These are phyloP conservation scores for Acanthacorydalis orientalis DNA, from an alignment of 2,888 invertebrate species.

Conservation along the genomic window DNA sequence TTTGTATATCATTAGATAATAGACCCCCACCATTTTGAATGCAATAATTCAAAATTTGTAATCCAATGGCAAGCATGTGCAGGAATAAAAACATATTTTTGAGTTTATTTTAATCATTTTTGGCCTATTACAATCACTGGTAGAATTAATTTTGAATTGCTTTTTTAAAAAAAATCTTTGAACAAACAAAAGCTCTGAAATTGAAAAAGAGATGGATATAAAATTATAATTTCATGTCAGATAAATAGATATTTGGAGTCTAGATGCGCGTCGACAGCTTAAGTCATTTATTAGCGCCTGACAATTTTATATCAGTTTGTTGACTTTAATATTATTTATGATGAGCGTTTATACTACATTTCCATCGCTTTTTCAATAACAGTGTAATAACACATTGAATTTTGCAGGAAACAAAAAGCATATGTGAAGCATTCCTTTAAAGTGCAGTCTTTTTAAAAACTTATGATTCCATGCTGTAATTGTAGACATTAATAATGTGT, in stretches of 20 bases:
- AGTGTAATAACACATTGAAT: slow-evolving; percentile 6
- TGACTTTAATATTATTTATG: neutral
- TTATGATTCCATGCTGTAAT: too few species aligned
- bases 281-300: too few species aligned
- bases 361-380: neutral
- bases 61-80: slow-evolving; percentile 4
- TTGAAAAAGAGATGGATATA: neutral
- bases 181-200: neutral
- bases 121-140: too few species aligned
- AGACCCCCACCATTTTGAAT: neutral
- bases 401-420: too few species aligned
- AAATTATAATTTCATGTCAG: neutral
- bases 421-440: too few species aligned
- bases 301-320: too few species aligned
- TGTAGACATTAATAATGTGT: too few species aligned
- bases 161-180: neutral
- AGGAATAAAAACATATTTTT: neutral
- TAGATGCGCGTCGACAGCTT: too few species aligned
- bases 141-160: neutral
- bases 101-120: neutral
- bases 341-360: too few species aligned
- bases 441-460: too few species aligned
- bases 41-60: neutral
- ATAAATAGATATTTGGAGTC: too few species aligned
- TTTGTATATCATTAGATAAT: neutral